Evolutionary conservation across 2,113 vertebrate genomes (phyloP).

Genomic region (Tetrax tetrax): DNA sequence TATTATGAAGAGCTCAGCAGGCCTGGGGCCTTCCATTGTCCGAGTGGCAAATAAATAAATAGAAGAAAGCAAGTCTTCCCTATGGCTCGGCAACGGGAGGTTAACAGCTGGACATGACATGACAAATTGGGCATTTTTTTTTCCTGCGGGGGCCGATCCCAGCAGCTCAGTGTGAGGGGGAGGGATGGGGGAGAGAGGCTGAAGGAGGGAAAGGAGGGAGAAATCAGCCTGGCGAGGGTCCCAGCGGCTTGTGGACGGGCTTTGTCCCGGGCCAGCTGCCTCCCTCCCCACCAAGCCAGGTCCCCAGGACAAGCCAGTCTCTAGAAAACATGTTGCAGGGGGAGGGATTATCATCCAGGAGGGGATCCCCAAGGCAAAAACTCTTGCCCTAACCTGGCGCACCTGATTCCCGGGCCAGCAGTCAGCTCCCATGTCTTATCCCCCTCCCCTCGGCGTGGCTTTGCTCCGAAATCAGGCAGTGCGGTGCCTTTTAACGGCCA

Average conservation of each 20-base stretch:
- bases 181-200: slow-evolving; percentile 13
- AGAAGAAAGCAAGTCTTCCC: slow-evolving; percentile 88
- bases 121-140: slow-evolving; percentile 85
- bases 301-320: neutral
- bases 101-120: slow-evolving; percentile 96
- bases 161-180: slow-evolving; percentile 56
- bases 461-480: neutral
- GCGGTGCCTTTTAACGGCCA: slow-evolving; percentile 30
- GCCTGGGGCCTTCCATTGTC: slow-evolving; percentile 82
- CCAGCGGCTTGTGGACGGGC: neutral
- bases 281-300: neutral
- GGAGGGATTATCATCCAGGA: neutral
- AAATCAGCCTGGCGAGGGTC: neutral
- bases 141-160: slow-evolving; percentile 79
- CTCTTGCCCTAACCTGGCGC: accelerated
- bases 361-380: accelerated
- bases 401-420: neutral
- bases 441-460: accelerated
- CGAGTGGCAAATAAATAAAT: slow-evolving; percentile 91
- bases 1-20: slow-evolving; percentile 85
- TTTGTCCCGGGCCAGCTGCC: neutral
- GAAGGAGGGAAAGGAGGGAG: slow-evolving; percentile 47
- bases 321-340: neutral
- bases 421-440: neutral
- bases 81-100: slow-evolving; percentile 83